Base-by-base conservation (phyloP, 2,113 vertebrate species). In the Mormyrus lacerda region DNA sequence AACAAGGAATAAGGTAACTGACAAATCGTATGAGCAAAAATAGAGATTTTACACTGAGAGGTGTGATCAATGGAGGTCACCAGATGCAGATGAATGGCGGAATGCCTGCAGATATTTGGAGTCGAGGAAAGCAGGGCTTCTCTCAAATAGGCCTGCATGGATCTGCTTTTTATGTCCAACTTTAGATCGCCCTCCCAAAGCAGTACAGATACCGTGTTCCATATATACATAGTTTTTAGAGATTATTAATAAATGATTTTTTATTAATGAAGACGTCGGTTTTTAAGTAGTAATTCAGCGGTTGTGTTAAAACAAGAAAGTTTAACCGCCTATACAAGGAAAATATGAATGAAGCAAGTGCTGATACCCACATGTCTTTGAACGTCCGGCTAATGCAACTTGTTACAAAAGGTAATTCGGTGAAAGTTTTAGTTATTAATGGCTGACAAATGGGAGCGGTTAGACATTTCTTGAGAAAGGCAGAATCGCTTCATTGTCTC, bases 11-110 rank as follows among this genome's bases (percentile, higher is more conserved):
- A 42, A 42, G 35, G 15, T 76, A 39, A 39, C 35, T 76, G 69
- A 76, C 15, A 76, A 79, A 13, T 79, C 73, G 17, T 79, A 79
- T 42, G 15, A 42, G 35, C 61, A 79, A 79, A 39, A 79, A 79
- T 7, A 42, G 69, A 35, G 35, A 79, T 79, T 79, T 79, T 79
- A 79, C 31, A 79, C 73, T 79, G 15, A 42, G 73, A 79, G 4
- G 73, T 79, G 73, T 79, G 73, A 79, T 79, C 73, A 79, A 79
- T 42, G 73, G 73, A 73, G 73, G 35, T 79, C 73, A 79, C 31
- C 27, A 79, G 73, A 79, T 39, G 73, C 73, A 79, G 35, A 79
- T 79, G 73, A 79, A 42, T 35, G 73, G 31, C 35, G 42, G 73
- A 2, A 17, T 42, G 73, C 73, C 73, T 42, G 73, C 31, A 79